Evolutionary conservation across 2,888 invertebrate species (phyloP).

Genomic region (Agonopterix alstromeriana): DNA sequence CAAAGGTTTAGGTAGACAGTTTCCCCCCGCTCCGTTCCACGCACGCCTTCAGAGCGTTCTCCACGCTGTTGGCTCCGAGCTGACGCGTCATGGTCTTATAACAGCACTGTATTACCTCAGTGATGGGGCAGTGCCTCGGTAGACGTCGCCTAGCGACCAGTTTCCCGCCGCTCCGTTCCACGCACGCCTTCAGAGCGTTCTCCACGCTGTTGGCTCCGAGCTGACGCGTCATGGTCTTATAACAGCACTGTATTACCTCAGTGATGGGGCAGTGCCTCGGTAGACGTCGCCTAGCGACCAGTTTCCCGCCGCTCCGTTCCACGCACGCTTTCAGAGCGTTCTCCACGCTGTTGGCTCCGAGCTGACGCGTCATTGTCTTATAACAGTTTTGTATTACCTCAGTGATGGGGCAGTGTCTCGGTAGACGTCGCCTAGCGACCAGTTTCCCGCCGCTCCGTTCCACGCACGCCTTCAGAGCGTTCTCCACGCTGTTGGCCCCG

Average conservation of each 20-base stretch:
- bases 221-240: conserved; percentile 58
- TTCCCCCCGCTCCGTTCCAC: conserved; percentile 76
- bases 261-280: conserved; percentile 82
- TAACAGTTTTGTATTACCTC: conserved; percentile 41
- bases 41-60: conserved; percentile 80
- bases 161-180: conserved; percentile 78
- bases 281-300: conserved; percentile 80
- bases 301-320: conserved; percentile 78
- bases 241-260: conserved; percentile 40
- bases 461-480: conserved; percentile 79
- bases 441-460: conserved; percentile 79
- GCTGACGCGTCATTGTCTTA: conserved; percentile 57
- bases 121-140: conserved; percentile 81
- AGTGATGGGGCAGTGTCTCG: conserved; percentile 81
- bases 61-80: conserved; percentile 80
- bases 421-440: conserved; percentile 80
- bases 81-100: conserved; percentile 50
- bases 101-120: conserved; percentile 47
- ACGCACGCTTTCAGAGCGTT: conserved; percentile 80
- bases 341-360: conserved; percentile 80
- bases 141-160: conserved; percentile 80
- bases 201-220: conserved; percentile 80
- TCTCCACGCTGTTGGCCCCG: conserved; percentile 81
- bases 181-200: conserved; percentile 79
- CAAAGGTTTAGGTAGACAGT: too few relatives aligned